A percentile compares a stretch with the other conserved stretches of the same genome.
These are phyloP conservation scores for Mylabris phalerata DNA, from an alignment of 1,140 invertebrate species.

Conservation along the genomic window DNA sequence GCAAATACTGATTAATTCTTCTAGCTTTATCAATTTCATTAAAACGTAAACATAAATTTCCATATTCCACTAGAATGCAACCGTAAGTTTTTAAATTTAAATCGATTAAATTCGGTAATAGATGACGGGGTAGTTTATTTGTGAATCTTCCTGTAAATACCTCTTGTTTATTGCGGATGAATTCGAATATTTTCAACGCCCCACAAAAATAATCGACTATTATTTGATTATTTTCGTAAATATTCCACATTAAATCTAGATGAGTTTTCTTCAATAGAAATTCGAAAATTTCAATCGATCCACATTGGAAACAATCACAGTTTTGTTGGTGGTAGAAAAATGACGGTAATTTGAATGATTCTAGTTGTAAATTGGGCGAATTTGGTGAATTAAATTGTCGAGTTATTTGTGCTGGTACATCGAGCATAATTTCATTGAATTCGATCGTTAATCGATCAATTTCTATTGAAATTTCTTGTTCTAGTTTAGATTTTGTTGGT, in stretches of 20 bases:
- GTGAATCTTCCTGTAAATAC: not conserved
- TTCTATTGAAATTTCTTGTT: constrained; percentile 1
- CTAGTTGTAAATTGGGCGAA: constrained; percentile 11
- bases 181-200: constrained; percentile 6
- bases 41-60: not conserved
- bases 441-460: constrained; percentile 10
- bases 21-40: constrained; percentile 3
- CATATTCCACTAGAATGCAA: constrained; percentile 15
- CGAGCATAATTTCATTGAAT: constrained; percentile 13
- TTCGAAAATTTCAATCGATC: constrained; percentile 14
- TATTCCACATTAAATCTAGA: constrained; percentile 8
- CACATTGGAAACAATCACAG: constrained; percentile 23
- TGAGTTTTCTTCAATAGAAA: constrained; percentile 9
- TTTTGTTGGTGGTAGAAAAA: constrained; percentile 17
- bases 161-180: constrained; percentile 1
- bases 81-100: constrained; percentile 12
- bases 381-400: constrained; percentile 3
- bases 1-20: constrained; percentile 13
- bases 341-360: constrained; percentile 16
- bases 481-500: not conserved
- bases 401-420: not conserved
- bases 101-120: constrained; percentile 12
- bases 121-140: not conserved
- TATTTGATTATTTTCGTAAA: constrained; percentile 8
- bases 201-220: constrained; percentile 9